A percentile compares a stretch with the other conserved stretches of the same genome.
Conservation (phyloP, 37 sponge, comb jelly and placozoan species). For the Aplysina aerophoba region DNA sequence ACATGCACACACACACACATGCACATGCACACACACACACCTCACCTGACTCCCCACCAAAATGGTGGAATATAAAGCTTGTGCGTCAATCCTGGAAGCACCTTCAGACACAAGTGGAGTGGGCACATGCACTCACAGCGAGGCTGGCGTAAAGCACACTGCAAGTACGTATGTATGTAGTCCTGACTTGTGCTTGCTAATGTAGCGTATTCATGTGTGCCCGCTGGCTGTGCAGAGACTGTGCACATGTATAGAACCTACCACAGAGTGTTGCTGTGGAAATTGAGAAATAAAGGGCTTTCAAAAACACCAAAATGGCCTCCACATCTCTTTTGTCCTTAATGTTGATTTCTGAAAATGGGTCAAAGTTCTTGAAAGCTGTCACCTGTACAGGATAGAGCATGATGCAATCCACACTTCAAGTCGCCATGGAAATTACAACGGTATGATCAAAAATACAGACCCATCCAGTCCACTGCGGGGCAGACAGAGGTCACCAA, state of each 20-base stretch:
- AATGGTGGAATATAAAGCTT: conserved; percentile 1
- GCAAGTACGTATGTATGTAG: too few species aligned
- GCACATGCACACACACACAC: background rate
- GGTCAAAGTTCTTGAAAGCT: background rate
- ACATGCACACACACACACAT: background rate
- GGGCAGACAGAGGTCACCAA: too few species aligned
- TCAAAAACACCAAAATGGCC: conserved; percentile 50
- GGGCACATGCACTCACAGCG: background rate
- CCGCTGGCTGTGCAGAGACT: too few species aligned
- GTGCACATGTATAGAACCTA: too few species aligned
- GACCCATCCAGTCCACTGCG: too few species aligned
- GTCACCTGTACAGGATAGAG: background rate
- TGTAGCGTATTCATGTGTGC: too few species aligned
- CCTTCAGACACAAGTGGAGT: background rate
- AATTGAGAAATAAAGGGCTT: conserved; percentile 73
- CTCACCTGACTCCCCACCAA: conserved; percentile 20
- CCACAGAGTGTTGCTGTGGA: conserved; percentile 89
- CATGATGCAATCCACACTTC: too few species aligned
- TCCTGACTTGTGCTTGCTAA: too few species aligned
- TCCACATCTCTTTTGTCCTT: background rate
- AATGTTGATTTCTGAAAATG: background rate
- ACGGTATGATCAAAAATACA: too few species aligned
- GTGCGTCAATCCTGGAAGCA: conserved; percentile 9
- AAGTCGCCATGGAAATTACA: too few species aligned
- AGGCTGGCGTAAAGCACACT: background rate